phyloP scores from a whole-genome alignment of 2,113 vertebrate species.

The Petaurus breviceps region DNA sequence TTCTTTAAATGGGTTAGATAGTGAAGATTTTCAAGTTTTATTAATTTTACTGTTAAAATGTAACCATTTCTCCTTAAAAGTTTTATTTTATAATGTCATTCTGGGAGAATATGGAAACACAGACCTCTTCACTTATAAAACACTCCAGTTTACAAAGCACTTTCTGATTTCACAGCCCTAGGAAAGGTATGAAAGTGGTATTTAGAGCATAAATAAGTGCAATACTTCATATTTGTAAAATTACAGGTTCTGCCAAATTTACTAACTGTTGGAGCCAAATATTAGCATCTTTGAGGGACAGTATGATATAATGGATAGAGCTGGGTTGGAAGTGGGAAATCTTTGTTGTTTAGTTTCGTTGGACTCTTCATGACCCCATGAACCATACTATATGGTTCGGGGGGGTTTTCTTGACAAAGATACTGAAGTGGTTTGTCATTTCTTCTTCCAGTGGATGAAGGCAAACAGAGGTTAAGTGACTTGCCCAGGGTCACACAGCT shows the following conservation, averaged over 20 bases:
- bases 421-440: no score
- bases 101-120: neutral
- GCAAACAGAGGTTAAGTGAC: no score
- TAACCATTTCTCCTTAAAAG: conserved; percentile 14
- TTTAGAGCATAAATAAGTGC: neutral
- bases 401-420: no score
- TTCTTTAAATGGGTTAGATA: conserved; percentile 38
- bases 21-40: neutral
- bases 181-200: conserved; percentile 14
- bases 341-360: no score
- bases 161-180: conserved; percentile 37
- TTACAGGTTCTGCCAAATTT: neutral
- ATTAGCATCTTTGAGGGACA: neutral
- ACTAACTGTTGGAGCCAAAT: neutral
- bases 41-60: neutral
- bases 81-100: neutral
- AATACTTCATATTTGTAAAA: conserved; percentile 13
- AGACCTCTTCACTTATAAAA: conserved; percentile 10
- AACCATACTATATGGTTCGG: no score
- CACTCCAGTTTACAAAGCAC: neutral
- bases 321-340: neutral
- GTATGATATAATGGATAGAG: neutral
- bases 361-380: no score
- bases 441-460: no score
- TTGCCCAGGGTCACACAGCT: no score